Evolutionary conservation across 2,797 vertebrate genomes (phyloP).

Genomic region (Pyrocephalus nanus): DNA sequence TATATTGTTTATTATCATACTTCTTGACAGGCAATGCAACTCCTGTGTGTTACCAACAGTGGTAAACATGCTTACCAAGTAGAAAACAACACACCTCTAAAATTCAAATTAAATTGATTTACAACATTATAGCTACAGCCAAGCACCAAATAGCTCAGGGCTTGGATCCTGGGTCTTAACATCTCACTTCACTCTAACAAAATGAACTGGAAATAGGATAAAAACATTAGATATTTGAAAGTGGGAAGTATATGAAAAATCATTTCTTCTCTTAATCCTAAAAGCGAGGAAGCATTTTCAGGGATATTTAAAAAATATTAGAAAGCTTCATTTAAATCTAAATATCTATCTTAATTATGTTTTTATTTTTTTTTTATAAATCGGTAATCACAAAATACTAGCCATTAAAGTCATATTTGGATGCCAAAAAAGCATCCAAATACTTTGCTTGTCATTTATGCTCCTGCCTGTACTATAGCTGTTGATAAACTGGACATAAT

Average conservation of each 20-base stretch:
- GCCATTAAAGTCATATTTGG: slow-evolving; percentile 70
- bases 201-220: slow-evolving; percentile 67
- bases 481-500: slow-evolving; percentile 25
- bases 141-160: slow-evolving; percentile 36
- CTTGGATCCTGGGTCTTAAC: slow-evolving; percentile 44
- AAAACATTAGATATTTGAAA: slow-evolving; percentile 73
- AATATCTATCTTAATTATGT: slow-evolving; percentile 74
- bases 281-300: slow-evolving; percentile 76
- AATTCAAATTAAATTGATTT: slow-evolving; percentile 46
- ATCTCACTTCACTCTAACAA: slow-evolving; percentile 41
- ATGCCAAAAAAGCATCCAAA: slow-evolving; percentile 66
- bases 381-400: slow-evolving; percentile 79
- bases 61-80: slow-evolving; percentile 57
- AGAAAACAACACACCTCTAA: neutral
- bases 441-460: slow-evolving; percentile 40
- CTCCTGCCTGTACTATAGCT: slow-evolving; percentile 60
- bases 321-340: slow-evolving; percentile 82
- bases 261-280: slow-evolving; percentile 76
- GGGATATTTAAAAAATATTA: slow-evolving; percentile 80
- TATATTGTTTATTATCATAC: slow-evolving; percentile 50
- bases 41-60: slow-evolving; percentile 20
- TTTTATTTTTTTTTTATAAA: slow-evolving; percentile 73
- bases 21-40: slow-evolving; percentile 58
- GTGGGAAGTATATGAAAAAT: slow-evolving; percentile 75
- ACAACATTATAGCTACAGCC: slow-evolving; percentile 29